Evolutionary conservation across 2,113 vertebrate genomes (phyloP).

Genomic region (Microtus montanus): DNA sequence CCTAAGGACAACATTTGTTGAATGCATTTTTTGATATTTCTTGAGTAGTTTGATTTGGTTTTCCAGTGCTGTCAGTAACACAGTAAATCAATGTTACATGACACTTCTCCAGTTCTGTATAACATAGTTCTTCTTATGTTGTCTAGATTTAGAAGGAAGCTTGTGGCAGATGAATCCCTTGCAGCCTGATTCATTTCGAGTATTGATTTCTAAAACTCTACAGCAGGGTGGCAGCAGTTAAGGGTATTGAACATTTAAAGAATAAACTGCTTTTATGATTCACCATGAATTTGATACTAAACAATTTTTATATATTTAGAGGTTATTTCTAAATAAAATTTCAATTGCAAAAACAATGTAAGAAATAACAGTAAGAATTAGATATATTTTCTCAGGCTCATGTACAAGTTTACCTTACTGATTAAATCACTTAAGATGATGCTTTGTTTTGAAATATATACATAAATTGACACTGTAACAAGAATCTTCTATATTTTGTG

Average conservation of each 20-base stretch:
- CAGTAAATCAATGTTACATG: constrained; percentile 72
- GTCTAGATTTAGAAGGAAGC: constrained; percentile 60
- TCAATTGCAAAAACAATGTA: not conserved
- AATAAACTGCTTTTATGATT: constrained; percentile 29
- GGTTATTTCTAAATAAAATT: constrained; percentile 33
- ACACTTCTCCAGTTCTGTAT: constrained; percentile 52
- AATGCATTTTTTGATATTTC: constrained; percentile 61
- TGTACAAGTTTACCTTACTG: not conserved
- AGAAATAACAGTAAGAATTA: not conserved
- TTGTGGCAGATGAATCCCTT: constrained; percentile 58
- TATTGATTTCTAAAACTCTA: constrained; percentile 72
- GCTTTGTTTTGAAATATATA: not conserved
- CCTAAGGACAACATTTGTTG: constrained; percentile 50
- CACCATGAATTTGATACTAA: not conserved
- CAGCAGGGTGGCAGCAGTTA: constrained; percentile 54
- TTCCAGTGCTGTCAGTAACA: constrained; percentile 54
- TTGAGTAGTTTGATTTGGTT: constrained; percentile 68
- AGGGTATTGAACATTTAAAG: constrained; percentile 63
- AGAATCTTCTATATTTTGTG: not conserved
- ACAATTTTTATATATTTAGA: not conserved
- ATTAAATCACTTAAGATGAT: not conserved
- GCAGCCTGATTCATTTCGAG: constrained; percentile 73
- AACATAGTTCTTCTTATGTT: constrained; percentile 67
- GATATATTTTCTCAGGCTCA: not conserved
- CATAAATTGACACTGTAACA: not conserved